Base-by-base conservation (phyloP, 2,888 invertebrate genomes). In the Pristionchus arcanus region DNA sequence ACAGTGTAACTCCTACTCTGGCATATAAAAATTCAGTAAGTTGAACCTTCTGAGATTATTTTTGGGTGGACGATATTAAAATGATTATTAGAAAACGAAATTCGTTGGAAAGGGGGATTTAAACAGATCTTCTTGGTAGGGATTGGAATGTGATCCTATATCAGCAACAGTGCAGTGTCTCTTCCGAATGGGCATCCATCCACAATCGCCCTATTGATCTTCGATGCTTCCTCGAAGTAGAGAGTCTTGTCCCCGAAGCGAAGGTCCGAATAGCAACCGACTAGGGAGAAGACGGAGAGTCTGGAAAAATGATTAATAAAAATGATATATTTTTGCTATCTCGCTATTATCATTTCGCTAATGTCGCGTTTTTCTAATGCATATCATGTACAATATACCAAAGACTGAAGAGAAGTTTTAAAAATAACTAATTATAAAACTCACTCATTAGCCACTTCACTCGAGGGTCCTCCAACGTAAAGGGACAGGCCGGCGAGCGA, bases 161-260 rank as follows among this genome's bases (percentile, higher is more conserved):
- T 0, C 59, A 87, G 28, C 42, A 87, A 13, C 25, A 74, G 15
- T 2, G 81, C 19, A 15, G 31, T 59, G 16, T 87, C 84, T 42
- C 85, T 85, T 53, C 42, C 34, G 31, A 92, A 92, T 0, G 94
- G 94, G 90, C 94, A 94, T 74, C 92, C 93, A 89, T 94, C 91
- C 4, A 91, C 90, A 53, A 94, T 89, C n/a, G 93, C 91, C 90
- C 94, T 93, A 90, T 93, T 93, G 34, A 90, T 89, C 84, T 93
- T 93, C 37, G 77, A 88, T 13, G 93, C 93, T 31, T 92, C 90
- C 68, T 91, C 92, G 83, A 94, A 91, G 90, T 91, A 91, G 59
- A 91, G 87, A 1, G 90, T 88, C 66, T 91, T 90, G 34, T 92
- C 92, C n/a, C 90, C 84, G 84, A 94, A 74, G 42, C 91, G 77